Base-by-base conservation (phyloP, 2,888 invertebrate genomes). In the Mimachlamys varia region DNA sequence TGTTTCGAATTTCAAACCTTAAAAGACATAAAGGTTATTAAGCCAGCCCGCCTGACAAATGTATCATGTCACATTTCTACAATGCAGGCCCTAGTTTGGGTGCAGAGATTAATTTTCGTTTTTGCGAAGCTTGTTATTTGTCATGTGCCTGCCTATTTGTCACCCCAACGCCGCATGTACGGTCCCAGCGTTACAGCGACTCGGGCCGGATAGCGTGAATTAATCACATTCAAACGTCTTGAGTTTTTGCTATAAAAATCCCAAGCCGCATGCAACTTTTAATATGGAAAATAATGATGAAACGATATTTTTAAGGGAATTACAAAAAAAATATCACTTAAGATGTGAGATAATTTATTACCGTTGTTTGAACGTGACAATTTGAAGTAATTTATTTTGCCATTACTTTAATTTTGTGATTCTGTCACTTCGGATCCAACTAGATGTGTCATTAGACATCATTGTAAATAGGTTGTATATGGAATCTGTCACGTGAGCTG, bases 1-100 rank as follows among this genome's bases (percentile, higher is more conserved):
- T 62, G 62, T 62, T 62, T 62, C 62, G 62, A 62, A 62, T 62
- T 62, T 62, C 62, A 62, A 62, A 62, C 62, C 62, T 62, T 62
- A 62, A 62, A 62, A 62, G 62, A 62, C 62, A 62, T 62, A 62
- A n/a, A 62, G 62, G 62, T 62, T 62, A 62, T 62, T 62, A 62
- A 62, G 62, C n/a, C 62, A 62, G 62, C 62, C 0, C 22, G 62
- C 62, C 62, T 62, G 62, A 62, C 62, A 62, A 62, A 62, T 62
- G 62, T 62, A 62, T 62, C 62, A 62, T 62, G 62, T 62, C 62
- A 62, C 4, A 62, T n/a, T 62, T 62, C 62, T 62, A 62, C 62
- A 62, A 62, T 62, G 62, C 19, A 62, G 62, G 22, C 62, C 27
- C 62, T 62, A 62, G 62, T 62, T 62, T 62, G 62, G n/a, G 62